These are phyloP conservation scores for Oryzias woworae DNA, from an alignment of 2,113 vertebrate species.

Conservation along the genomic window DNA sequence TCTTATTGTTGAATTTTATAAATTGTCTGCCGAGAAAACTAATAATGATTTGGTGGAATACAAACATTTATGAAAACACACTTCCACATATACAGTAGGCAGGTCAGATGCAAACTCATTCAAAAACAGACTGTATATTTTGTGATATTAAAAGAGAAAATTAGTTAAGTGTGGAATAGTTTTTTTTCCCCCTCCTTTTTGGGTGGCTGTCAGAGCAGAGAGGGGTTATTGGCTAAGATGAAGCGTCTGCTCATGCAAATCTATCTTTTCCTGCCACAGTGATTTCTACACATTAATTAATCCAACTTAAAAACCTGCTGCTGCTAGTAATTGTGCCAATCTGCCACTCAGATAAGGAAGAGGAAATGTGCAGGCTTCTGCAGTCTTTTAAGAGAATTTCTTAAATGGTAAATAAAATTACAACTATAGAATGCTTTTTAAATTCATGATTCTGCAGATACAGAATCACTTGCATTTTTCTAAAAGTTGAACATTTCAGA, in stretches of 20 bases:
- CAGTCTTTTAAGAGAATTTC: slow-evolving; percentile 36
- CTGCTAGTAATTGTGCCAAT: slow-evolving; percentile 66
- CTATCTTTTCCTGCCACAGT: slow-evolving; percentile 49
- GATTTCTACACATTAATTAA: slow-evolving; percentile 74
- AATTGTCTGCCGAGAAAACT: no score
- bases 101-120: slow-evolving; percentile 1
- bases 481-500: no score
- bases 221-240: slow-evolving; percentile 52
- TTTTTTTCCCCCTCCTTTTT: slow-evolving; percentile 18
- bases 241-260: slow-evolving; percentile 54
- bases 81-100: background rate
- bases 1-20: no score
- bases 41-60: no score
- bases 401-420: slow-evolving; percentile 63
- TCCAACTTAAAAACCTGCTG: slow-evolving; percentile 66
- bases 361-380: slow-evolving; percentile 30
- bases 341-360: slow-evolving; percentile 55
- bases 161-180: slow-evolving; percentile 9
- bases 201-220: slow-evolving; percentile 56
- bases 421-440: slow-evolving; percentile 55
- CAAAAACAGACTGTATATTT: slow-evolving; percentile 3
- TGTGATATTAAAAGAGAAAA: slow-evolving; percentile 21
- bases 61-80: no score
- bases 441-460: slow-evolving; percentile 47
- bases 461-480: slow-evolving; percentile 38